These are phyloP conservation scores for Geodia barretti DNA, from an alignment of 37 sponge, comb jelly and placozoan species.

Conservation along the genomic window DNA sequence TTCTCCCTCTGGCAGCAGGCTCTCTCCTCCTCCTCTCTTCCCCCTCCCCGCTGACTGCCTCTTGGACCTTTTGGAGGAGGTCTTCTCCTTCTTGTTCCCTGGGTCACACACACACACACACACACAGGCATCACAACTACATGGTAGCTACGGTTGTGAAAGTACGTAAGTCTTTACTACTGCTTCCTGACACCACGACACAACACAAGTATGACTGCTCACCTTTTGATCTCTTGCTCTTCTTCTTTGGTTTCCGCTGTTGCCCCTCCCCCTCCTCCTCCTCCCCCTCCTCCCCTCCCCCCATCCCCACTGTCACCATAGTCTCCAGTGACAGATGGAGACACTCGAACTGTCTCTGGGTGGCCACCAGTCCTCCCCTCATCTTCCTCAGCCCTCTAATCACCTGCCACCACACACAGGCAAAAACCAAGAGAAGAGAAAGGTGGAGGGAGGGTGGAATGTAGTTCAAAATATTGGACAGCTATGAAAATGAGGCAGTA, in stretches of 20 bases:
- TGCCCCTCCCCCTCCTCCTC: background rate
- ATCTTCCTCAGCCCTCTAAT: slow-evolving; percentile 37
- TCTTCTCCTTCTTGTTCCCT: background rate
- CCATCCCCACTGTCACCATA: slow-evolving; percentile 28
- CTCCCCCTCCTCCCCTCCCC: background rate
- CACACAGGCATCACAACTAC: too few relatives aligned
- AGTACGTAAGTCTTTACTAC: too few relatives aligned
- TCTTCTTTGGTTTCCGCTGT: slow-evolving; percentile 16
- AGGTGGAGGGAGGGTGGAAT: background rate
- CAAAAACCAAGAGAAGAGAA: background rate
- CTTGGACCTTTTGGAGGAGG: background rate
- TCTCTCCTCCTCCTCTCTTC: background rate
- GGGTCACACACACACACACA: background rate
- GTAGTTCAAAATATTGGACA: too few relatives aligned
- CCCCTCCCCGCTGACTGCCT: background rate
- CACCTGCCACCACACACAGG: slow-evolving; percentile 13
- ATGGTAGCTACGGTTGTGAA: too few relatives aligned
- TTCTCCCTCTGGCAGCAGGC: background rate
- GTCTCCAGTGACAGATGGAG: slow-evolving; percentile 46
- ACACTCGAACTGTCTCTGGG: slow-evolving; percentile 52
- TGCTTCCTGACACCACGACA: too few relatives aligned
- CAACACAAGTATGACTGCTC: background rate
- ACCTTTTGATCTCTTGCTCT: background rate
- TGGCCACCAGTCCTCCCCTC: slow-evolving; percentile 42
- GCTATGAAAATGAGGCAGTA: too few relatives aligned